Evolutionary conservation across 2,888 invertebrate genomes (phyloP).

Genomic region (Ophioninae sp.): DNA sequence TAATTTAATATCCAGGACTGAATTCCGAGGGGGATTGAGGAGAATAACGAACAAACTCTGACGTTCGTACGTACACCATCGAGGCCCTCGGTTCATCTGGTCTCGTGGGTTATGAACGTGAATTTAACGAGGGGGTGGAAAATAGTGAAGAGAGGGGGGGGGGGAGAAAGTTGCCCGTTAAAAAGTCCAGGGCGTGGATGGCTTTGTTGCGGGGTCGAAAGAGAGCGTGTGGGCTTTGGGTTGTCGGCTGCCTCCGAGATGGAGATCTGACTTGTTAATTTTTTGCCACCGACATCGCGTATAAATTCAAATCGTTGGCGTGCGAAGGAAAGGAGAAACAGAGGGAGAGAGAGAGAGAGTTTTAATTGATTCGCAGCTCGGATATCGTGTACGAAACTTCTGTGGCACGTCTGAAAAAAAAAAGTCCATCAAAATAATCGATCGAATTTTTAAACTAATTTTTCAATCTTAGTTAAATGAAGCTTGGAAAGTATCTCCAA

Average conservation of each 20-base stretch:
- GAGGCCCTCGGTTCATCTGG: slow-evolving; percentile 28
- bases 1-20: slow-evolving; percentile 75
- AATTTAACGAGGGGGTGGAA: slow-evolving; percentile 41
- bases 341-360: slow-evolving; percentile 22
- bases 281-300: slow-evolving; percentile 70
- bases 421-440: not conserved
- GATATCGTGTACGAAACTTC: slow-evolving; percentile 21
- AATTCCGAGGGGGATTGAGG: slow-evolving; percentile 20
- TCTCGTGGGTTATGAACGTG: slow-evolving; percentile 35
- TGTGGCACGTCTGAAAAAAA: not conserved
- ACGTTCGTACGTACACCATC: slow-evolving; percentile 26
- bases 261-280: slow-evolving; percentile 80
- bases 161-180: slow-evolving; percentile 14
- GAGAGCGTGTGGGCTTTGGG: slow-evolving; percentile 19
- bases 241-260: slow-evolving; percentile 43
- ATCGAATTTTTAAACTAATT: not conserved
- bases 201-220: not conserved
- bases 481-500: too few species aligned
- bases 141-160: slow-evolving; percentile 5
- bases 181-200: slow-evolving; percentile 46
- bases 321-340: slow-evolving; percentile 24
- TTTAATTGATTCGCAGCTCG: slow-evolving; percentile 74
- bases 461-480: too few species aligned
- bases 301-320: slow-evolving; percentile 75
- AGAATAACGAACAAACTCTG: slow-evolving; percentile 30